Evolutionary conservation across 1,140 invertebrate species (phyloP), one percentile per base, ranked within the genome.

Genomic region (Ooceraea biroi): DNA sequence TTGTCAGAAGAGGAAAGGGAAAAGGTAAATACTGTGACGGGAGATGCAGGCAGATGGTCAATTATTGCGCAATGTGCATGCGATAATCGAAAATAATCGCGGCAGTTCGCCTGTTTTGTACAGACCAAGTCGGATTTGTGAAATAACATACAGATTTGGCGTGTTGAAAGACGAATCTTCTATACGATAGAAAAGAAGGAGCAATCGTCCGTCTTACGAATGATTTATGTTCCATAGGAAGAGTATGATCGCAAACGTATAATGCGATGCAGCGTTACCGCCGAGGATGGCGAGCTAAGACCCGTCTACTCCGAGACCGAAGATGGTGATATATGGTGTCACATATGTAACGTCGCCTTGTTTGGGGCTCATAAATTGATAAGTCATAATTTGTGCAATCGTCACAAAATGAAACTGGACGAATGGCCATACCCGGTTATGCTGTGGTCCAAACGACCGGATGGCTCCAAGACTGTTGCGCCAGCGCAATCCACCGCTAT

Each of bases 241-340:
- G 94, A 94, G 22, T 91, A 92, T 88, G 93, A 94, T 88, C 91
- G 94, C 27, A 94, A 94, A 76, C 88, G 94, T 60, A 91, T 94
- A 89, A 94, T 94, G 92, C 89, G 94, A 85, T 94, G 91, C 86
- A 94, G 94, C 90, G 94, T 94, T 11, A 93, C 94, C 22, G 94
- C 94, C 0, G 94, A 94, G 85, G 94, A 94, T 91, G 94, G 94
- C 48, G 93, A 92, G 19, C 90, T 94, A 1, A 87, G 93, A 87
- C 94, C 94, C 8, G 92, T 94, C 27, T 94, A 94, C 72, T 94
- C 94, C 4, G 91, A 92, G 50, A 94, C 93, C 0, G 94, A 94
- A 69, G 93, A 94, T 76, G 92, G 92, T 57, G 94, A 94, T 82
- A 93, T 94, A 82, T 94, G 94, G 94, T 94, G 94, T 90, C 94